Evolutionary conservation across 1,140 invertebrate genomes (phyloP).

Genomic region (Cotesia chilonis): DNA sequence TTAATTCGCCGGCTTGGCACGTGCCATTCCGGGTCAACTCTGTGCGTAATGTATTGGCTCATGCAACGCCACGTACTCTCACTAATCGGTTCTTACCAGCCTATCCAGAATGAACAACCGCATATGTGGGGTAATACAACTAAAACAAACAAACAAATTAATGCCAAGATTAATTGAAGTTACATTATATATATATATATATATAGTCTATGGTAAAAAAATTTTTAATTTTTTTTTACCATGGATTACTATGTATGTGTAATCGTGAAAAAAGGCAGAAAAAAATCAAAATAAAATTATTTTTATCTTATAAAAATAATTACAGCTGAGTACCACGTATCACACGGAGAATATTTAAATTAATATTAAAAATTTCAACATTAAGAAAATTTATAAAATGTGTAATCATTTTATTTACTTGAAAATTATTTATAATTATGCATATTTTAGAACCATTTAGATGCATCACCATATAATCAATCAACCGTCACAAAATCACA

Average conservation of each 20-base stretch:
- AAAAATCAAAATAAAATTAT: neutral
- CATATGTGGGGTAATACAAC: slow-evolving; percentile 29
- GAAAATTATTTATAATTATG: neutral
- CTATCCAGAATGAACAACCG: slow-evolving; percentile 52
- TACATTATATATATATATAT: no score
- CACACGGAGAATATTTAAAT: slow-evolving; percentile 34
- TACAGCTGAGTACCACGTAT: slow-evolving; percentile 43
- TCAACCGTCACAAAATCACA: neutral
- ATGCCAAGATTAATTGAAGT: neutral
- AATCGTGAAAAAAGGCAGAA: neutral
- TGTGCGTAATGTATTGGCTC: slow-evolving; percentile 67
- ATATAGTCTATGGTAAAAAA: no score
- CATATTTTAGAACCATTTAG: neutral
- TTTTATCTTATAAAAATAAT: neutral
- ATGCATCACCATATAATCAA: no score
- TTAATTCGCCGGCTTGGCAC: slow-evolving; percentile 66
- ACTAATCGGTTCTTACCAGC: slow-evolving; percentile 65
- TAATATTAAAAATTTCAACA: slow-evolving; percentile 3
- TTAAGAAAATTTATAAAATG: slow-evolving; percentile 13
- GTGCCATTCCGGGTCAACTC: slow-evolving; percentile 63
- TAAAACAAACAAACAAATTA: slow-evolving; percentile 22
- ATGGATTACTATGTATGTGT: neutral
- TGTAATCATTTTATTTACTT: no score
- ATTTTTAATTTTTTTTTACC: neutral
- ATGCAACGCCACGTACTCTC: slow-evolving; percentile 64